phyloP scores from a whole-genome alignment of 2,888 invertebrate genomes.

The Amaurobius ferox region DNA sequence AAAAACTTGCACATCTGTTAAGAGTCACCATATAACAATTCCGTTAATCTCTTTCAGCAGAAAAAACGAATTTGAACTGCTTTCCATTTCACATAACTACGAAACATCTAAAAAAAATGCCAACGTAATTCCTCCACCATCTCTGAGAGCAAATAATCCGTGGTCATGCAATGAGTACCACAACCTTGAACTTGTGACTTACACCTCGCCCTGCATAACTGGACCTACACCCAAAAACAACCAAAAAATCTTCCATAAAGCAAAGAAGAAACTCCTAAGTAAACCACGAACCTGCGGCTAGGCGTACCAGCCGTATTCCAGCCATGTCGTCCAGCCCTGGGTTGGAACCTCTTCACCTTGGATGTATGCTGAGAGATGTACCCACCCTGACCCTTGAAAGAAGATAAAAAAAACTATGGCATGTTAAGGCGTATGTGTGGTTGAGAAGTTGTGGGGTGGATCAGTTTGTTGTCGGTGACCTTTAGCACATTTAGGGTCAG shows the following conservation, averaged over 20 bases:
- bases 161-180: conserved; percentile 59
- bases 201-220: conserved; percentile 60
- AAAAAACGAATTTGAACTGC: too few species aligned
- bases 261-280: conserved; percentile 38
- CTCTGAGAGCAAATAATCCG: conserved; percentile 4
- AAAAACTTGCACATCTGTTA: too few species aligned
- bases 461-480: conserved; percentile 48
- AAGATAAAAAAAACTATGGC: conserved; percentile 18
- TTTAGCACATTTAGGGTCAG: conserved; percentile 50
- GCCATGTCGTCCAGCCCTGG: conserved; percentile 56
- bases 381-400: conserved; percentile 67
- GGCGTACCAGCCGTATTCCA: conserved; percentile 42
- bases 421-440: conserved; percentile 54
- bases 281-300: conserved; percentile 32
- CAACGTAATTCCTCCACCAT: too few species aligned
- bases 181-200: conserved; percentile 49
- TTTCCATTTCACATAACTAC: too few species aligned
- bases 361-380: conserved; percentile 34
- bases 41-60: too few species aligned
- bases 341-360: conserved; percentile 71
- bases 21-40: too few species aligned
- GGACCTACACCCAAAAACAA: conserved; percentile 51
- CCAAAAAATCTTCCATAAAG: not conserved
- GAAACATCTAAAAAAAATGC: too few species aligned
- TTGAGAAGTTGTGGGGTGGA: conserved; percentile 28